phyloP scores from a whole-genome alignment of 2,888 invertebrate genomes.

The Thecocarcelia acutangulata region DNA sequence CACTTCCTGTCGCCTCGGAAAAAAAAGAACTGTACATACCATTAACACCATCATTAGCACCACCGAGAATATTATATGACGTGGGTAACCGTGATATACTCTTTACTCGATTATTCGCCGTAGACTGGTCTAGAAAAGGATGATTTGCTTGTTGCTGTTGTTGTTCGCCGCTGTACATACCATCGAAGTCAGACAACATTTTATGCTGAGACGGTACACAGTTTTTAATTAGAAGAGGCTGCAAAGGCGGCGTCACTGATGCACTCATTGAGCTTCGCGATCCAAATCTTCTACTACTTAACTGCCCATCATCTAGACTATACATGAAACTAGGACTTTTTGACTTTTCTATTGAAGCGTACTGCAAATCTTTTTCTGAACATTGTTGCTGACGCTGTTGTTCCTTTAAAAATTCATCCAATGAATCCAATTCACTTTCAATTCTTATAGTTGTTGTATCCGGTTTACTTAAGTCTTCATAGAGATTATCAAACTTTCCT shows the following conservation, averaged over 20 bases:
- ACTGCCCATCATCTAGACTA: conserved; percentile 7
- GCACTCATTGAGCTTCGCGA: conserved; percentile 14
- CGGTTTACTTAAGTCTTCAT: conserved; percentile 27
- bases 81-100: not conserved
- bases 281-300: conserved; percentile 12
- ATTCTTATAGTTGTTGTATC: conserved; percentile 6
- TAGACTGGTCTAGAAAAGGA: not conserved
- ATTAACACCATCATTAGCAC: not conserved
- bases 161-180: not conserved
- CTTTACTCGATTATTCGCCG: conserved; percentile 2
- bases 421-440: conserved; percentile 51
- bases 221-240: not conserved
- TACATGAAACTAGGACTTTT: conserved; percentile 34
- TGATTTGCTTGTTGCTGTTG: not conserved
- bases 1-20: conserved; percentile 10
- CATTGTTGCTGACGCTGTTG: conserved; percentile 35
- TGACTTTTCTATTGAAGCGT: conserved; percentile 23
- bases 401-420: conserved; percentile 44
- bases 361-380: conserved; percentile 33
- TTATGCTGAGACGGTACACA: conserved; percentile 1
- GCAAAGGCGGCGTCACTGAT: conserved; percentile 10
- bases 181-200: conserved; percentile 9
- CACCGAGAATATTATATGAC: conserved; percentile 32
- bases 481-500: conserved; percentile 37
- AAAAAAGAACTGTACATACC: not conserved